A percentile compares a stretch with the other conserved stretches of the same genome.
phyloP scores from a whole-genome alignment of 2,888 invertebrate species.

The Acleris emargana region DNA sequence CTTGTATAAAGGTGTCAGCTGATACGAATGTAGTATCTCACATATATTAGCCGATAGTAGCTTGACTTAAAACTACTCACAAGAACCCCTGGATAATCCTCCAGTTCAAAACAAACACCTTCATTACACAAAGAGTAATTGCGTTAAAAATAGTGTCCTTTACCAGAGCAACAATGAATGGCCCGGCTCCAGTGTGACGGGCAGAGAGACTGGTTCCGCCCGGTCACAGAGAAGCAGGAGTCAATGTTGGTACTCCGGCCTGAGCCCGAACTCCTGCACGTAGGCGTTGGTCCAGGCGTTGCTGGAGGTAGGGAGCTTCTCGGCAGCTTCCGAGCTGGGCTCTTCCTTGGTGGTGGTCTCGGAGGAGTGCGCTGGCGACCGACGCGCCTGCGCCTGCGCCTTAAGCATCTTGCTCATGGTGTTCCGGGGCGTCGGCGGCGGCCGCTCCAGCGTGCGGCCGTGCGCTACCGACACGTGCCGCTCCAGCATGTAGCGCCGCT shows the following conservation, averaged over 20 bases:
- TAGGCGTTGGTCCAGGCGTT: conserved; percentile 35
- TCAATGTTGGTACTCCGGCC: conserved; percentile 37
- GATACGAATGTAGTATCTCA: not conserved
- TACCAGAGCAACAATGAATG: conserved; percentile 24
- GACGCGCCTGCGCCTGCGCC: conserved; percentile 65
- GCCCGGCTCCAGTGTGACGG: conserved; percentile 29
- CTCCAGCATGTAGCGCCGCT: conserved; percentile 75
- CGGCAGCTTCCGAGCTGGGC: conserved; percentile 23
- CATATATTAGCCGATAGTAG: too few relatives aligned
- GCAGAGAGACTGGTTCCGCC: conserved; percentile 20
- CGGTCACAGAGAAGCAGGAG: conserved; percentile 35
- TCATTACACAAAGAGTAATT: not conserved
- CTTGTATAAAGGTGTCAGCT: not conserved
- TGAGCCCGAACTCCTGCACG: conserved; percentile 31
- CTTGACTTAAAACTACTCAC: too few relatives aligned
- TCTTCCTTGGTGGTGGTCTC: conserved; percentile 35
- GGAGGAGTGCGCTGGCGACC: conserved; percentile 27
- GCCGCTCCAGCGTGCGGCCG: conserved; percentile 74
- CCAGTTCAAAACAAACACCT: too few relatives aligned
- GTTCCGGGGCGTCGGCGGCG: conserved; percentile 76
- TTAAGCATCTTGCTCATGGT: conserved; percentile 82
- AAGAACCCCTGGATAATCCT: too few relatives aligned
- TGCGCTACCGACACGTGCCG: conserved; percentile 70
- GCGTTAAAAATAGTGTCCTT: not conserved
- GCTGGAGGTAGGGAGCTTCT: conserved; percentile 28